These are phyloP conservation scores for Drosophila algonquin DNA, from an alignment of 2,888 invertebrate species.

Conservation along the genomic window DNA sequence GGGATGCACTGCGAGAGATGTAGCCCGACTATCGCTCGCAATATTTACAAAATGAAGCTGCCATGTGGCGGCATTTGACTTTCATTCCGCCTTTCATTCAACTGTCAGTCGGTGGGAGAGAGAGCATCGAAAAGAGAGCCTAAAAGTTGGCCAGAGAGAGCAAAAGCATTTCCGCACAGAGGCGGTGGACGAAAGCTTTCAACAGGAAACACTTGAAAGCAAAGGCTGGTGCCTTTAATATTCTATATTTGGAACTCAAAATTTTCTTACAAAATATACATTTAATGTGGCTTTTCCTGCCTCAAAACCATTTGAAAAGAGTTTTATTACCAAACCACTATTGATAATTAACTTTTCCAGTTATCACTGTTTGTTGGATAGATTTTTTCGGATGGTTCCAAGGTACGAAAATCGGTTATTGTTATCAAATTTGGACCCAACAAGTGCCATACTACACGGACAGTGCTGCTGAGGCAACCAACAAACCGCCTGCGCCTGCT, in stretches of 20 bases:
- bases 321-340: too few species aligned
- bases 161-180: constrained; percentile 20
- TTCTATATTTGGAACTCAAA: too few species aligned
- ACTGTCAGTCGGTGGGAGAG: constrained; percentile 49
- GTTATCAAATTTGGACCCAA: constrained; percentile 22
- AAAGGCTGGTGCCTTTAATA: neutral
- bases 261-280: too few species aligned
- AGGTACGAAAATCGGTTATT: neutral
- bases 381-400: neutral
- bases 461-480: constrained; percentile 39
- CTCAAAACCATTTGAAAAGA: neutral
- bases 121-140: constrained; percentile 28
- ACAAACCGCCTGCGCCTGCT: constrained; percentile 70
- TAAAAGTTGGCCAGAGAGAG: constrained; percentile 2
- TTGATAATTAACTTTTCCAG: neutral
- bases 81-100: constrained; percentile 63
- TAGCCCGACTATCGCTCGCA: constrained; percentile 28
- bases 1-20: constrained; percentile 13
- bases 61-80: constrained; percentile 50
- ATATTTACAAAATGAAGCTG: constrained; percentile 78
- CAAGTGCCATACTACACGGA: constrained; percentile 35
- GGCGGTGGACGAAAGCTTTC: constrained; percentile 12
- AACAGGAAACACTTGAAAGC: neutral
- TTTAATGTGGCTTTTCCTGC: neutral
- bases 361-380: neutral